These are phyloP conservation scores for Mycalesis mineus DNA, from an alignment of 2,888 invertebrate species.

Conservation along the genomic window DNA sequence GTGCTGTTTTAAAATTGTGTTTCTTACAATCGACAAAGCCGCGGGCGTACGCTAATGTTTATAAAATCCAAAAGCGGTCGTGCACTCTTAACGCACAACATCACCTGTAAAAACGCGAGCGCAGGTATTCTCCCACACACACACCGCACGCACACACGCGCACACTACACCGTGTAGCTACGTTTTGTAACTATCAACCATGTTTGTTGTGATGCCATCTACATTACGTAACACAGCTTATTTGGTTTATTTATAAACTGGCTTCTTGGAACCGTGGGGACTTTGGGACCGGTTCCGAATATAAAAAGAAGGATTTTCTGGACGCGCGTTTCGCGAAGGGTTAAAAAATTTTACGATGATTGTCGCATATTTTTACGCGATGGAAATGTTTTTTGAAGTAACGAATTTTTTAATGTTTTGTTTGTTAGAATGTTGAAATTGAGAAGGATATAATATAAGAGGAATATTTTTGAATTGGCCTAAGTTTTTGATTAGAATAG, in stretches of 20 bases:
- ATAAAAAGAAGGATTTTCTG: constrained; percentile 5
- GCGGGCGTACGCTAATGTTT: not conserved
- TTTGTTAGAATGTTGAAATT: no score
- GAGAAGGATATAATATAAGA: no score
- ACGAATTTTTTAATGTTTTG: no score
- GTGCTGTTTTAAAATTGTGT: no score
- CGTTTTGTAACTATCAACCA: constrained; percentile 31
- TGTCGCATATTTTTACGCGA: not conserved
- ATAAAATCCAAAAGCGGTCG: constrained; percentile 6
- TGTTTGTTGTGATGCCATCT: constrained; percentile 33
- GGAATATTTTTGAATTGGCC: no score
- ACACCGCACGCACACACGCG: constrained; percentile 15
- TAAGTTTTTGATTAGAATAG: no score
- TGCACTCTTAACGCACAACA: constrained; percentile 31
- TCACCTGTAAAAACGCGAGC: constrained; percentile 42
- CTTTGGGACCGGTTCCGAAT: constrained; percentile 7
- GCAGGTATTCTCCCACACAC: constrained; percentile 38
- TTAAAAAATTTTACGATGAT: not conserved
- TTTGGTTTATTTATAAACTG: constrained; percentile 27
- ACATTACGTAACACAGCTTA: constrained; percentile 29
- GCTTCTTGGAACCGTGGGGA: constrained; percentile 17
- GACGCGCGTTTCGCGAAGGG: constrained; percentile 5
- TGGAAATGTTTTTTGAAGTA: not conserved
- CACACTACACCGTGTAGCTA: not conserved
- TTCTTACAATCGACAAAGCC: no score